These are phyloP conservation scores for Cisticola juncidis DNA, from an alignment of 2,113 vertebrate genomes.

Conservation along the genomic window DNA sequence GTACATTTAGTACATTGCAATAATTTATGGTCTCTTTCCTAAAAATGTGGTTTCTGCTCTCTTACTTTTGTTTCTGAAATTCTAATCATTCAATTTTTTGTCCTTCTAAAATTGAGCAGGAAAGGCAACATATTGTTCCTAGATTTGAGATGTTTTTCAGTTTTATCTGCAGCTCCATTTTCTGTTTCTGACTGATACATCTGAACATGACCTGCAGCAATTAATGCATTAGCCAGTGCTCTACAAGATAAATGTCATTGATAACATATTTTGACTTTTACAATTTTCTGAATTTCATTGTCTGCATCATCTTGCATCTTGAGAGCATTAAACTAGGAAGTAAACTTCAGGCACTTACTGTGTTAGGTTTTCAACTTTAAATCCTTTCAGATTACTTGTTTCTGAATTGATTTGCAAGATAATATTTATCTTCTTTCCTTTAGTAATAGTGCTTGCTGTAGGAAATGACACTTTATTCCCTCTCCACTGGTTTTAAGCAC, in stretches of 20 bases:
- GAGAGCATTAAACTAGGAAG: neutral
- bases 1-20: neutral
- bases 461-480: neutral
- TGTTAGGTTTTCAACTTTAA: neutral
- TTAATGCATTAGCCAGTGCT: neutral
- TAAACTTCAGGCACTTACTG: neutral
- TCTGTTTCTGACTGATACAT: neutral
- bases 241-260: neutral
- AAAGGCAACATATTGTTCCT: neutral
- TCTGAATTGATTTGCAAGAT: neutral
- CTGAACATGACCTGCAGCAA: neutral
- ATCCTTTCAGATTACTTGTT: neutral
- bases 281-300: neutral
- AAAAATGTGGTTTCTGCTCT: neutral
- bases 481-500: neutral
- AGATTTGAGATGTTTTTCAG: neutral
- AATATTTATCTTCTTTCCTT: neutral
- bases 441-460: neutral
- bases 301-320: neutral
- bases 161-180: neutral
- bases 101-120: neutral
- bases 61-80: neutral
- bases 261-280: neutral
- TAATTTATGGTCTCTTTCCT: neutral
- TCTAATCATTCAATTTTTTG: neutral